Conservation (phyloP, 2,888 invertebrate species). For the Empis livida region DNA sequence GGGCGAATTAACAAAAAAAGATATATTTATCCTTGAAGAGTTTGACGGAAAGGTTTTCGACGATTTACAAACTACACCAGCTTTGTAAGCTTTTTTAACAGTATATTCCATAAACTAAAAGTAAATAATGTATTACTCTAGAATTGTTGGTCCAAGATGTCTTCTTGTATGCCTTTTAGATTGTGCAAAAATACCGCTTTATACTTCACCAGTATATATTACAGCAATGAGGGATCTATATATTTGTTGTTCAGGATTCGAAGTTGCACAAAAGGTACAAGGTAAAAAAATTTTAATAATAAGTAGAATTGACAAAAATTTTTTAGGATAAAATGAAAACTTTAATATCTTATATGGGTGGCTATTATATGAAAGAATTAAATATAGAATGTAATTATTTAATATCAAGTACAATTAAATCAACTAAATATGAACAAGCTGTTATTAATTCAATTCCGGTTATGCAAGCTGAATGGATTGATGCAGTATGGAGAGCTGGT, state of each 20-base stretch:
- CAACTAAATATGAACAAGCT: constrained; percentile 58
- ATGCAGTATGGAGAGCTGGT: constrained; percentile 65
- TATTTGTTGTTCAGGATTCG: constrained; percentile 50
- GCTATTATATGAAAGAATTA: constrained; percentile 49
- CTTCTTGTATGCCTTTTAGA: constrained; percentile 59
- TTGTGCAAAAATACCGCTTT: constrained; percentile 59
- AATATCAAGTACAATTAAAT: constrained; percentile 61
- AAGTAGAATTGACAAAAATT: background rate
- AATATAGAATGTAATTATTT: constrained; percentile 64
- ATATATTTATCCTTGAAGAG: constrained; percentile 65
- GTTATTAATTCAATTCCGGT: constrained; percentile 43
- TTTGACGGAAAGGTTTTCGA: constrained; percentile 64
- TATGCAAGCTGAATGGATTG: constrained; percentile 68
- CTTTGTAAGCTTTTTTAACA: constrained; percentile 63
- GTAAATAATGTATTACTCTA: too few species aligned
- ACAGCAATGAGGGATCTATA: constrained; percentile 65
- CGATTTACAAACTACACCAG: constrained; percentile 47
- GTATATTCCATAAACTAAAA: too few species aligned
- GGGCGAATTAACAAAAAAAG: constrained; percentile 46
- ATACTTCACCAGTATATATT: constrained; percentile 62
- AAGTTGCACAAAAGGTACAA: constrained; percentile 37
- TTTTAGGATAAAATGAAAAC: constrained; percentile 45
- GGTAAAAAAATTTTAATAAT: background rate
- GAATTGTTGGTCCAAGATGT: constrained; percentile 74
- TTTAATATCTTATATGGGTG: constrained; percentile 65